Evolutionary conservation across 2,113 vertebrate genomes (phyloP), one percentile per base, ranked within the genome.

Genomic region (Pristiophorus japonicus): DNA sequence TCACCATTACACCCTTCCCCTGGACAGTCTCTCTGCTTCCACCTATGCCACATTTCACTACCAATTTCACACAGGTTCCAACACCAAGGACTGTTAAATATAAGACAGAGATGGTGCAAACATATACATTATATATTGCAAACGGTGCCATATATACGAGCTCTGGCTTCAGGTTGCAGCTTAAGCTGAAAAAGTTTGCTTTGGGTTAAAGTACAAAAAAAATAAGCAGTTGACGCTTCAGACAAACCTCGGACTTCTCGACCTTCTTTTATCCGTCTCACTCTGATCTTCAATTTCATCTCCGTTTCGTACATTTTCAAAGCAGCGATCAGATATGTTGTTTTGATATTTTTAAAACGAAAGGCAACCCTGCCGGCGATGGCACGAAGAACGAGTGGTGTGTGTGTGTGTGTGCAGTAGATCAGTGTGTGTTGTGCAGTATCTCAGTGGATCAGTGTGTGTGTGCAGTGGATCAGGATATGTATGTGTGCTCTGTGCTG

Each of bases 231-330:
- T 96, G 94, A 24, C 27, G 22, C n/a, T 90, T 62, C 38, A 88
- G 97, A 98, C 98, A 97, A 97, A 98, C 98, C 98, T 98, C 98
- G 97, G 94, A 98, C 97, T 96, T 98, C 98, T 96, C 98, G 97
- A 96, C 98, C 98, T 96, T 98, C 97, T 97, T 98, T 98, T 98
- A 98, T 98, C 96, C 98, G 97, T 96, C 98, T 98, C 96, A 98
- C 98, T 97, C 98, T 98, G 96, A 98, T 98, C 98, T 98, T 99
- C 97, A 98, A 97, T 97, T 98, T 98, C 98, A 98, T 98, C 97
- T 98, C 98, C 95, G 97, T 97, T 96, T 97, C 98, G 96, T 97
- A 98, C 96, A 98, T 97, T 96, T 98, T 97, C 27, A 93, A 93
- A 63, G 22, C 66, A 51, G 27, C 42, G 34, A 34, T 6, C 55